These are phyloP conservation scores for Lapara coniferarum DNA, from an alignment of 2,888 invertebrate genomes.

Conservation along the genomic window DNA sequence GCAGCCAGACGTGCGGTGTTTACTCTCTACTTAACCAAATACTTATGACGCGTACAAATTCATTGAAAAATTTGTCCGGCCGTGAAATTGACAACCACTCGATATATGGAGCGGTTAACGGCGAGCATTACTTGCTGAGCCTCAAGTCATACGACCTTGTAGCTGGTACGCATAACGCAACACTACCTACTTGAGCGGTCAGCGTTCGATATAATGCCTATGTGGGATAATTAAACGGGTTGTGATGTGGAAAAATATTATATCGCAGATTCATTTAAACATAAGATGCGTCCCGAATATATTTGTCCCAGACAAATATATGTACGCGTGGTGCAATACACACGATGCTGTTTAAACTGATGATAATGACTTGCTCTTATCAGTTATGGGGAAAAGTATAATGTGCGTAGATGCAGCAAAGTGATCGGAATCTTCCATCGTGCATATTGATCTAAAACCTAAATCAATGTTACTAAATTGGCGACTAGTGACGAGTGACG, in stretches of 20 bases:
- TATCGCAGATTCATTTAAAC: slow-evolving; percentile 7
- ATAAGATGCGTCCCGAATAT: slow-evolving; percentile 3
- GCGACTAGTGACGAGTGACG: not conserved
- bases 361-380: not conserved
- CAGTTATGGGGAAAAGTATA: not conserved
- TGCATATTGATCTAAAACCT: slow-evolving; percentile 13
- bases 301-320: not conserved
- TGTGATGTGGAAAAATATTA: slow-evolving; percentile 15
- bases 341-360: slow-evolving; percentile 1
- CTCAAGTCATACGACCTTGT: slow-evolving; percentile 69
- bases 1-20: slow-evolving; percentile 9
- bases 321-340: not conserved
- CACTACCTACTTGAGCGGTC: slow-evolving; percentile 60
- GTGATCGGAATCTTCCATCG: not conserved
- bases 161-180: slow-evolving; percentile 50
- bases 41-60: slow-evolving; percentile 34
- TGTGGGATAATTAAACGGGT: slow-evolving; percentile 13
- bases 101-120: slow-evolving; percentile 48
- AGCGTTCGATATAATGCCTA: slow-evolving; percentile 46
- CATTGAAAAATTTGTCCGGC: slow-evolving; percentile 38
- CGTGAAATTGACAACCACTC: slow-evolving; percentile 45
- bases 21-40: slow-evolving; percentile 30
- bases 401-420: not conserved
- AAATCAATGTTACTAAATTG: slow-evolving; percentile 9
- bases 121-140: slow-evolving; percentile 63